phyloP scores from a whole-genome alignment of 2,113 vertebrate species.

The Festucalex cinctus region DNA sequence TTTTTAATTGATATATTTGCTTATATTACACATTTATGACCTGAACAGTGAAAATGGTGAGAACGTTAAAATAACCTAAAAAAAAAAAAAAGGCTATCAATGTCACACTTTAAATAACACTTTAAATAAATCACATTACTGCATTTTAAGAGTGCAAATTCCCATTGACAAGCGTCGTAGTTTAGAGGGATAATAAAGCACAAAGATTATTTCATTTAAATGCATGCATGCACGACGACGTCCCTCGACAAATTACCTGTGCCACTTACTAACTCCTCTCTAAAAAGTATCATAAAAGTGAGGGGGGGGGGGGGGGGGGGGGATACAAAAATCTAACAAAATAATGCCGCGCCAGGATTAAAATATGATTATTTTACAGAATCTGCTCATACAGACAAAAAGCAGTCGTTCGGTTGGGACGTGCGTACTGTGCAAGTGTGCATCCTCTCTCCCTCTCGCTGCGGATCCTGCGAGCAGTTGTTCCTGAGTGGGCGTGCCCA shows the following conservation, averaged over 20 bases:
- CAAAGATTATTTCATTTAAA: constrained; percentile 2
- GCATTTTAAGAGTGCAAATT: background rate
- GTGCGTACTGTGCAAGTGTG: background rate
- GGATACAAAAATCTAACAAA: background rate
- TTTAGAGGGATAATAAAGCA: background rate
- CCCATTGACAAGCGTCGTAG: background rate
- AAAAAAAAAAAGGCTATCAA: background rate
- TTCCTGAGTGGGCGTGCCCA: background rate
- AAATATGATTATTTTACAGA: background rate
- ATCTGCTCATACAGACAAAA: background rate
- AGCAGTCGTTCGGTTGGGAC: background rate
- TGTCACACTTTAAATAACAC: background rate
- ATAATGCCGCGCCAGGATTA: background rate
- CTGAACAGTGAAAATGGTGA: background rate
- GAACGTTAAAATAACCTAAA: background rate
- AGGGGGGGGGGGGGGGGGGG: no score
- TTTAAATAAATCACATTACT: background rate
- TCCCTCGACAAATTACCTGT: constrained; percentile 66
- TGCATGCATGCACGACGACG: constrained; percentile 31
- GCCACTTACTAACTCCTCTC: constrained; percentile 62
- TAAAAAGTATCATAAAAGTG: constrained; percentile 32
- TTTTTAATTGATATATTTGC: background rate
- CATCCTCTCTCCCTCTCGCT: background rate
- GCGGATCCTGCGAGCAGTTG: background rate
- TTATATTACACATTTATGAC: background rate